These are phyloP conservation scores for Amphipoea lucens DNA, from an alignment of 2,888 invertebrate genomes.

Conservation along the genomic window DNA sequence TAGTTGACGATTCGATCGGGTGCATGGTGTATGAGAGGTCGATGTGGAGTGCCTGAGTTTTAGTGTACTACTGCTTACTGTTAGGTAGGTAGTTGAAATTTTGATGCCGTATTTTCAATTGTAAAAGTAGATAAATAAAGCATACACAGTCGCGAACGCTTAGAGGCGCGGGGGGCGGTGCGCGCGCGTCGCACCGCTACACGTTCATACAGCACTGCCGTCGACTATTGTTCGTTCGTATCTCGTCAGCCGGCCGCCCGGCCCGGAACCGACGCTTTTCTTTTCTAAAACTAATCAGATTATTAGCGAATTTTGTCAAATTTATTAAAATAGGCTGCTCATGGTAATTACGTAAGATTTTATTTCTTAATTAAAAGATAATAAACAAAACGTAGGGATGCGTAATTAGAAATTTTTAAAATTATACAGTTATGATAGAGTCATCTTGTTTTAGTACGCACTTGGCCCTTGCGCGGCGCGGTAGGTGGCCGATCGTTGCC, in stretches of 20 bases:
- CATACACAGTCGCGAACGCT: slow-evolving; percentile 86
- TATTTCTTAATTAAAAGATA: slow-evolving; percentile 90
- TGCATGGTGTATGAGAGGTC: slow-evolving; percentile 89
- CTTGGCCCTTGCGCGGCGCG: slow-evolving; percentile 74
- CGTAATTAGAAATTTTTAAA: slow-evolving; percentile 91
- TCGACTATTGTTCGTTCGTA: slow-evolving; percentile 65
- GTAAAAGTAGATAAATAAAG: slow-evolving; percentile 88
- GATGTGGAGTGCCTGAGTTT: slow-evolving; percentile 89
- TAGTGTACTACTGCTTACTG: slow-evolving; percentile 90
- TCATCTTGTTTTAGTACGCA: slow-evolving; percentile 84
- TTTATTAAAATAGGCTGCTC: slow-evolving; percentile 90
- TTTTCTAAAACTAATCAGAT: slow-evolving; percentile 87
- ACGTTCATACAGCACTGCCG: slow-evolving; percentile 73
- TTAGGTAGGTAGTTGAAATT: slow-evolving; percentile 91
- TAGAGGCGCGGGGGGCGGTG: slow-evolving; percentile 72
- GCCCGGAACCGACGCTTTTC: slow-evolving; percentile 83
- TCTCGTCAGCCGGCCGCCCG: slow-evolving; percentile 57
- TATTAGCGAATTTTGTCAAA: slow-evolving; percentile 89
- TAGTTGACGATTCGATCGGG: slow-evolving; percentile 88
- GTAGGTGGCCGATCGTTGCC: slow-evolving; percentile 44
- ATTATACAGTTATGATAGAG: slow-evolving; percentile 90
- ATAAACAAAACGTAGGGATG: slow-evolving; percentile 90
- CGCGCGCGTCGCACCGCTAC: slow-evolving; percentile 58
- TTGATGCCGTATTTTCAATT: slow-evolving; percentile 89
- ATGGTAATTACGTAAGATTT: slow-evolving; percentile 90